These are phyloP conservation scores for Aleadryas rufinucha DNA, from an alignment of 2,113 vertebrate species.

Conservation along the genomic window DNA sequence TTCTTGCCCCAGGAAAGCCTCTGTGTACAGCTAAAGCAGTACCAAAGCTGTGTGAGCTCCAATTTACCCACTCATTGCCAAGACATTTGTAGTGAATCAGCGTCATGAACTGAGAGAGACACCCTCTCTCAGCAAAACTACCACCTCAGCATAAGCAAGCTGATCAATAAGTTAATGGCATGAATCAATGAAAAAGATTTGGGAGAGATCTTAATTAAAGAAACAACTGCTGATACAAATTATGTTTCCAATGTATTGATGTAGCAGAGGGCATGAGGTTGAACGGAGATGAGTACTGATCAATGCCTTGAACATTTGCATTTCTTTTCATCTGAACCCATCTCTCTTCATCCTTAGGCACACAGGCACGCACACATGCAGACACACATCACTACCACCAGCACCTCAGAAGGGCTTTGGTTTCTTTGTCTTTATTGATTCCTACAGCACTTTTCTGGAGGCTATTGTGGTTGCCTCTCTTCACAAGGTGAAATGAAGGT, in stretches of 20 bases:
- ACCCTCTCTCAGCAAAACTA: conserved; percentile 54
- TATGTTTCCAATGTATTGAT: conserved; percentile 88
- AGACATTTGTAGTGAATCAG: not conserved
- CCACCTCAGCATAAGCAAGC: conserved; percentile 77
- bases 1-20: not conserved
- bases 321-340: conserved; percentile 77
- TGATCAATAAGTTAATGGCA: conserved; percentile 88
- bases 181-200: conserved; percentile 87
- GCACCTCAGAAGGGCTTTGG: conserved; percentile 68
- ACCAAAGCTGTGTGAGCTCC: not conserved
- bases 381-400: not conserved
- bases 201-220: conserved; percentile 93
- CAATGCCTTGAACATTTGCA: conserved; percentile 82
- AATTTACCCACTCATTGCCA: not conserved
- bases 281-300: conserved; percentile 71
- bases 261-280: conserved; percentile 64
- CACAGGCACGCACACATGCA: not conserved
- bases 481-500: conserved; percentile 83
- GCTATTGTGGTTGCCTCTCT: conserved; percentile 51
- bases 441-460: conserved; percentile 62
- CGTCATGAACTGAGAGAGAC: not conserved
- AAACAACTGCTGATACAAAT: conserved; percentile 96
- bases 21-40: not conserved
- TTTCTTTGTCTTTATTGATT: conserved; percentile 69
- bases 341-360: not conserved